These are phyloP conservation scores for Perognathus longimembris DNA, from an alignment of 2,113 vertebrate genomes.

Conservation along the genomic window DNA sequence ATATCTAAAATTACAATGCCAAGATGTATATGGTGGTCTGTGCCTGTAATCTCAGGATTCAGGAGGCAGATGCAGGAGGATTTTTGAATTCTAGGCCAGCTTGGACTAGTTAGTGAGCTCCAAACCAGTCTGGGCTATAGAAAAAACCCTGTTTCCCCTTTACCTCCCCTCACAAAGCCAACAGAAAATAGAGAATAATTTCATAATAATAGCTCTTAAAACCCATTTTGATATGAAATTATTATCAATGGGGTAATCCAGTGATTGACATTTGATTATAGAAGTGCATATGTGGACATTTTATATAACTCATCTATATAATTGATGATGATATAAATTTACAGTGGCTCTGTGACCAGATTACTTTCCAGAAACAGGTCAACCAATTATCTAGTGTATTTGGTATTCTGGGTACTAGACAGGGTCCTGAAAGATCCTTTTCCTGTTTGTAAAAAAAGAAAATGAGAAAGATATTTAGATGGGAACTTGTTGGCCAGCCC, in stretches of 20 bases:
- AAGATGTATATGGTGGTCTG: too few relatives aligned
- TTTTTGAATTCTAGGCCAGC: too few relatives aligned
- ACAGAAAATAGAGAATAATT: background rate
- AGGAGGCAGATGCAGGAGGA: too few relatives aligned
- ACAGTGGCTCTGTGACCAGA: background rate
- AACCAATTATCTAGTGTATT: background rate
- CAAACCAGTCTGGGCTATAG: too few relatives aligned
- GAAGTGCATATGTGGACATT: background rate
- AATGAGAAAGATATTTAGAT: background rate
- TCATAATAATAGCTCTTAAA: background rate
- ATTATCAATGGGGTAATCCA: background rate
- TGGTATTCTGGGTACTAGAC: background rate
- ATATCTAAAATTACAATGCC: too few relatives aligned
- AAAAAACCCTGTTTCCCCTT: too few relatives aligned
- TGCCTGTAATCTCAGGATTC: too few relatives aligned
- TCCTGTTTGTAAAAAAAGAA: background rate
- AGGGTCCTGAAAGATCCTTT: background rate
- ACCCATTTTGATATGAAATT: background rate
- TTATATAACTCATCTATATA: background rate
- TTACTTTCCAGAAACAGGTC: background rate
- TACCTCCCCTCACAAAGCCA: background rate
- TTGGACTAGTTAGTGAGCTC: too few relatives aligned
- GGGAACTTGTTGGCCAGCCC: background rate
- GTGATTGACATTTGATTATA: background rate
- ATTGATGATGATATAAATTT: background rate